A percentile compares a stretch with the other conserved stretches of the same genome.
Evolutionary conservation across 2,888 invertebrate genomes (phyloP).

Genomic region (Drosophila suboccidentalis): DNA sequence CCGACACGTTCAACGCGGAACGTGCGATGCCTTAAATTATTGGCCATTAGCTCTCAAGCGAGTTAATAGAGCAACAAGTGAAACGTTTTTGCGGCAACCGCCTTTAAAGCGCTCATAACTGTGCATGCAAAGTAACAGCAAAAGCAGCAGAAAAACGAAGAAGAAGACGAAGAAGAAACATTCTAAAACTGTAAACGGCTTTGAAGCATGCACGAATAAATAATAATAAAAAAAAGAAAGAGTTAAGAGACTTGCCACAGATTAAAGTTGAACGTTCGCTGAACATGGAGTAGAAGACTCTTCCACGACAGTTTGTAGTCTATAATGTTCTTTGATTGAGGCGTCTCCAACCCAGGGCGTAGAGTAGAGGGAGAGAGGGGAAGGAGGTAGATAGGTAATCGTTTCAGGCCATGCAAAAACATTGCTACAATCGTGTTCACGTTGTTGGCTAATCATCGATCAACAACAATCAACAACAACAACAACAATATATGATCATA

Average conservation of each 20-base stretch:
- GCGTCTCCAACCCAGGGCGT: background rate
- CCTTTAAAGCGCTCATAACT: constrained; percentile 52
- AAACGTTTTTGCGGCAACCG: constrained; percentile 39
- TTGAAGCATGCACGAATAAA: constrained; percentile 9
- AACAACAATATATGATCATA: constrained; percentile 26
- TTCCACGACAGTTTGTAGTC: constrained; percentile 36
- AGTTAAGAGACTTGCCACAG: constrained; percentile 8
- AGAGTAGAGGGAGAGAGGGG: background rate
- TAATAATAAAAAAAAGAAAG: constrained; percentile 6
- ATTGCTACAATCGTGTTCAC: constrained; percentile 14
- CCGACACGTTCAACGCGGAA: constrained; percentile 35
- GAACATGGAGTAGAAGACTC: background rate
- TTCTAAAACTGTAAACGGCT: constrained; percentile 62
- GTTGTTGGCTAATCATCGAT: constrained; percentile 22
- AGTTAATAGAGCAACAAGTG: constrained; percentile 76
- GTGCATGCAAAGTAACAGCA: constrained; percentile 70
- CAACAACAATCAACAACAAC: constrained; percentile 16
- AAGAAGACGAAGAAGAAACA: constrained; percentile 20
- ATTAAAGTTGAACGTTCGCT: constrained; percentile 1
- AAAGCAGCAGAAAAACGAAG: constrained; percentile 9
- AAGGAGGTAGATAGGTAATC: background rate
- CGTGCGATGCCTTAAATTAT: constrained; percentile 54
- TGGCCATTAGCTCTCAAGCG: constrained; percentile 53
- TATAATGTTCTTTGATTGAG: constrained; percentile 19
- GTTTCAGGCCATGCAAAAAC: constrained; percentile 6